Evolutionary conservation across 35 echinoderm and acorn worm species (phyloP), one percentile per base, ranked within the genome.

Genomic region (Ophiothrix spiculata): DNA sequence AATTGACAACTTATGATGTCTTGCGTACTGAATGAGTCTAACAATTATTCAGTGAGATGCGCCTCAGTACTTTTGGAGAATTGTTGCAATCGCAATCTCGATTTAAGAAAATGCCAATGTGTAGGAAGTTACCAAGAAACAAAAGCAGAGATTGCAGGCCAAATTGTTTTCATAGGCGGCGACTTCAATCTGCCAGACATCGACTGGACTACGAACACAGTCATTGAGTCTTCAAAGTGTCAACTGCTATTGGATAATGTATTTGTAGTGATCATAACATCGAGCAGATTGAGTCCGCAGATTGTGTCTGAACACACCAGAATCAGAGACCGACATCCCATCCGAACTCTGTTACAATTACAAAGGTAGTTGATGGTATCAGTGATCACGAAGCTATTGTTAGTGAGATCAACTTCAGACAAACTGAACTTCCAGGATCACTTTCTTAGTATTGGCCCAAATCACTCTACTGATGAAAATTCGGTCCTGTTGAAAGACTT

Each of bases 321-420:
- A 89, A n/a, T 39, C 6, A 81, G 56, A 81, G 87, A 89, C 28
- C 56, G 56, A 75, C 49, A 38, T 39, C 87, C 21, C 54, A 82
- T 76, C 56, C 87, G 34, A 82, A 82, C 79, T 89, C 64, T 37
- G 36, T 37, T n/a, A 80, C 29, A 28, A 78, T 3, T 33, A 63
- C 41, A 12, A 46, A 79, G 1, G 79, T 88, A 19, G 87, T 88
- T 34, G 56, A 69, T 38, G 46, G 79, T n/a, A 89, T 89, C 46
- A 82, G 87, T 82, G 87, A 89, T 63, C 77, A 81, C 82, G 87
- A 89, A 31, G 79, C 64, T 35, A 79, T 89, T 89, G 23, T 81
- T 13, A 39, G 78, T 15, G 63, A 75, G 19, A 3, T 89, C 36
- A 33, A 89, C 36, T 33, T 89, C 79, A 12, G 87, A 89, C 39